A percentile compares a stretch with the other conserved stretches of the same genome.
Evolutionary conservation across 37 sponge, comb jelly and placozoan genomes (phyloP).

Genomic region (Dysidea cf. avara): DNA sequence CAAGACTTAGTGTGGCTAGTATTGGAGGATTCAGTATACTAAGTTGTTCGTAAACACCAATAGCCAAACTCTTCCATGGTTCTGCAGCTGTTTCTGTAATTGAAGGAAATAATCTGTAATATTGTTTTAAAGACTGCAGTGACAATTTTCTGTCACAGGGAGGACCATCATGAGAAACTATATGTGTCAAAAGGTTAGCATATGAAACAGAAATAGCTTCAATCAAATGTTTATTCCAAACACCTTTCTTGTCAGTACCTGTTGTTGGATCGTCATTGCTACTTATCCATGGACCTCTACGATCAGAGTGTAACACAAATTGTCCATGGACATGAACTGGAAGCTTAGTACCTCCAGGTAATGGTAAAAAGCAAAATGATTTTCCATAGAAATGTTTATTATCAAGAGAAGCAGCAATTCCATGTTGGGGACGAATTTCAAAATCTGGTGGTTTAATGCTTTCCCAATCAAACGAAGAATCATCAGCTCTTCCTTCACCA

Average conservation of each 20-base stretch:
- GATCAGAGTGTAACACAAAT: constrained; percentile 33
- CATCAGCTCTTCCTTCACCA: constrained; percentile 61
- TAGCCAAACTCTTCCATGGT: no score
- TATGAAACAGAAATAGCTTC: constrained; percentile 61
- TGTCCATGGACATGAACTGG: constrained; percentile 68
- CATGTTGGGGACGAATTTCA: constrained; percentile 68
- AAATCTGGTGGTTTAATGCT: no score
- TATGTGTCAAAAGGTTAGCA: constrained; percentile 34
- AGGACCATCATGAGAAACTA: neutral
- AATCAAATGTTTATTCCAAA: constrained; percentile 67
- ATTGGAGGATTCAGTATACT: no score
- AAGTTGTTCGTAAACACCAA: no score
- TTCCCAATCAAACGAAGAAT: no score
- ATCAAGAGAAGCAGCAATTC: constrained; percentile 50
- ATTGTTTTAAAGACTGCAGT: constrained; percentile 6
- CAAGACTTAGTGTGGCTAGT: no score
- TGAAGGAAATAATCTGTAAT: constrained; percentile 54
- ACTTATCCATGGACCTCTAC: constrained; percentile 27
- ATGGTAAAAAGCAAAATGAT: no score
- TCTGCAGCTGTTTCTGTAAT: no score
- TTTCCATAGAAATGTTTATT: constrained; percentile 46
- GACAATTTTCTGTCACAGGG: no score
- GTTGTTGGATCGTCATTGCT: no score
- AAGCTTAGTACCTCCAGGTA: constrained; percentile 34
- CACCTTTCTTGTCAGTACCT: constrained; percentile 17